These are phyloP conservation scores for Danio tinwini DNA, from an alignment of 2,797 vertebrate genomes.

Conservation along the genomic window DNA sequence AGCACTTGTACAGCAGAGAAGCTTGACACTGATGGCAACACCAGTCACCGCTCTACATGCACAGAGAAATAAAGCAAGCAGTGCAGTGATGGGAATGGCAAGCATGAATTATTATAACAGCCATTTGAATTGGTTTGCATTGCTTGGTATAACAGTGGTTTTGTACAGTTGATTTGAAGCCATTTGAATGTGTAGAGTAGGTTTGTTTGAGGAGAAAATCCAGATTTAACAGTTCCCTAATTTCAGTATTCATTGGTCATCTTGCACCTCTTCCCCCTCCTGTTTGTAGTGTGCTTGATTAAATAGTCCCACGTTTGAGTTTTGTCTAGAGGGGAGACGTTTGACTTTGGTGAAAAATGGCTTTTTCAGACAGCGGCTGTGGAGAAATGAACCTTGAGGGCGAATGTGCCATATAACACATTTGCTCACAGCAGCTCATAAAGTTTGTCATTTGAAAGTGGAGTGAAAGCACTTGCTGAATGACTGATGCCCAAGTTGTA, in stretches of 20 bases:
- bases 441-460: not conserved
- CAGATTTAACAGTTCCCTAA: not conserved
- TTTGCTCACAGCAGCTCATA: conserved; percentile 43
- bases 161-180: not conserved
- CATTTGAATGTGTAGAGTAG: not conserved
- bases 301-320: not conserved
- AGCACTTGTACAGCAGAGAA: not conserved
- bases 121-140: not conserved
- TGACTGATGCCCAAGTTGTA: too few species aligned
- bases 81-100: not conserved
- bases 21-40: not conserved
- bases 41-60: not conserved
- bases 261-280: too few species aligned
- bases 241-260: not conserved
- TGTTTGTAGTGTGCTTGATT: not conserved
- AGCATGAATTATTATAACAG: too few species aligned
- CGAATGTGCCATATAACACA: conserved; percentile 61
- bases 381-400: not conserved
- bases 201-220: not conserved
- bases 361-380: conserved; percentile 53
- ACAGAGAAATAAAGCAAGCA: too few species aligned
- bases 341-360: conserved; percentile 2
- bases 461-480: too few species aligned
- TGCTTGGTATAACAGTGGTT: not conserved
- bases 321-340: not conserved